Base-by-base conservation (phyloP, 2,888 invertebrate genomes). In the Morinoia aosen region DNA sequence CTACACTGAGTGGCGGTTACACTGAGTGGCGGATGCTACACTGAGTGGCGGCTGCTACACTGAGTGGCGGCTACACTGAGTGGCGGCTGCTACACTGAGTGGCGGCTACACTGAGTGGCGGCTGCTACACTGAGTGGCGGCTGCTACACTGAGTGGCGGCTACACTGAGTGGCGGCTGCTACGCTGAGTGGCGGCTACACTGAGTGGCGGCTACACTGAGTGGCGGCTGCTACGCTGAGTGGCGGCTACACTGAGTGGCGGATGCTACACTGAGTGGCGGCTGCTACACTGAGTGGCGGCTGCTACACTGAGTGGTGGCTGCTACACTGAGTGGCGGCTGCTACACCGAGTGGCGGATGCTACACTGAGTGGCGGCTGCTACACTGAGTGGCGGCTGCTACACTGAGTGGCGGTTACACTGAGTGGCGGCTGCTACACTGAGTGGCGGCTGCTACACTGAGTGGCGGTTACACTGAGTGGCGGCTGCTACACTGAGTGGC, bases 241-340 rank as follows among this genome's bases (percentile, higher is more conserved):
- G 61, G 19, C 19, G 16, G 61, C 61, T 61, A 2, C 61, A 61
- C 4, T 61, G 12, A 12, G 12, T 61, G 12, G 61, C 19, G 12
- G 61, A 10, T 76, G 33, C 76, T 76, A 76, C 76, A 33, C n/a
- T n/a, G n/a, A n/a, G n/a, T n/a, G n/a, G n/a, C n/a, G n/a, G 90
- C 90, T 90, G 90, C 90, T 90, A 90, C 40, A 90, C 90, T 90
- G 90, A 90, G 90, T 39, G 90, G 90, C 1, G 40, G 40, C 90
- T 90, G 40, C 40, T 90, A 90, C 90, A 90, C 40, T 90, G 90
- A 90, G 33, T 40, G 90, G 40, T 40, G 90, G 33, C 40, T 48
- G 40, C 90, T 90, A 11, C 90, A 40, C 1, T 90, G 40, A 90
- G 40, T 76, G 33, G 33, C 33, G 25, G 76, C 76, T 76, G 48